Evolutionary conservation across 2,113 vertebrate species (phyloP).

Genomic region (Apodemus speciosus): DNA sequence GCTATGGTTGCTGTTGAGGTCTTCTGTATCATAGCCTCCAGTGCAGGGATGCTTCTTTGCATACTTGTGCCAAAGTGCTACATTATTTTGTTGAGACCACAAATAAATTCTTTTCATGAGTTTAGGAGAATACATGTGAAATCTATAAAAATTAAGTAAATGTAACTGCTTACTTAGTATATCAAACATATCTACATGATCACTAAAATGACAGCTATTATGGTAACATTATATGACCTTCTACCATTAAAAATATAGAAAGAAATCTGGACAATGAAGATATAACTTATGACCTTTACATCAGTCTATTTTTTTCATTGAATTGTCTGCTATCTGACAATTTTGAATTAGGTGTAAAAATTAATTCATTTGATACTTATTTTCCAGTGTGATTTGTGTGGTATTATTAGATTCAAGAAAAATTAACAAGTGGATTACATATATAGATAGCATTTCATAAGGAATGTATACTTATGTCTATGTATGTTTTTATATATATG

Average conservation of each 20-base stretch:
- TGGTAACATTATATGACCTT: background rate
- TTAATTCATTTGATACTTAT: background rate
- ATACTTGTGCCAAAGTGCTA: background rate
- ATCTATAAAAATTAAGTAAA: background rate
- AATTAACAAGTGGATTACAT: background rate
- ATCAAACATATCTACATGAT: rapidly evolving
- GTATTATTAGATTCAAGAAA: background rate
- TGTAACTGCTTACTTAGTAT: background rate
- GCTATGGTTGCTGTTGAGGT: background rate
- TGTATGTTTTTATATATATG: no score
- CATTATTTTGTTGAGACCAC: background rate
- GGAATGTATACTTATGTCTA: no score
- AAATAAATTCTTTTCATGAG: background rate
- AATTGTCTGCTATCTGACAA: background rate
- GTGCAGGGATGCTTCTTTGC: background rate
- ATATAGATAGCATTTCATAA: no score
- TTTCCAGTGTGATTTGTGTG: no score
- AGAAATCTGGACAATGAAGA: background rate
- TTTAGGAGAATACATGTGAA: background rate
- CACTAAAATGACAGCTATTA: background rate
- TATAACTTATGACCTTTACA: background rate
- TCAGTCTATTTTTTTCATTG: background rate
- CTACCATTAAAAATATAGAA: background rate
- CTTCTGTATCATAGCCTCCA: background rate
- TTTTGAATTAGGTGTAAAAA: background rate